phyloP scores from a whole-genome alignment of 2,113 vertebrate species.

The Gymnobelideus leadbeateri region DNA sequence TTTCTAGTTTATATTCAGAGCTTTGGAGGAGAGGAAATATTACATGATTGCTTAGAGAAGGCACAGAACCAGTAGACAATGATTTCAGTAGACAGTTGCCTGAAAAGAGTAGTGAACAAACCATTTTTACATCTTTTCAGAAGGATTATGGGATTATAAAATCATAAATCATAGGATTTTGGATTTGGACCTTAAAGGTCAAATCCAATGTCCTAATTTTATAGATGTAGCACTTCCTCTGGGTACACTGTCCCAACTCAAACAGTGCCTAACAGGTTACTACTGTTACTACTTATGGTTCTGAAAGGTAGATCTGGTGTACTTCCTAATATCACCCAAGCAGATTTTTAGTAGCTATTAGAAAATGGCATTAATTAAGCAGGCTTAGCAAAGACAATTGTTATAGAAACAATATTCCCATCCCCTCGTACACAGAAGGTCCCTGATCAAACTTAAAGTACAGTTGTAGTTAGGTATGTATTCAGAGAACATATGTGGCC shows the following conservation, averaged over 20 bases:
- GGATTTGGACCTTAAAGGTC: background rate
- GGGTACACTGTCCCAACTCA: background rate
- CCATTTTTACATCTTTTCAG: no score
- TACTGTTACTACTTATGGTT: background rate
- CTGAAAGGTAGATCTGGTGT: background rate
- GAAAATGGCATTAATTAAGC: background rate
- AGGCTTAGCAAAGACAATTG: background rate
- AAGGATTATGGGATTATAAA: background rate
- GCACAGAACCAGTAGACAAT: no score
- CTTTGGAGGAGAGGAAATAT: background rate
- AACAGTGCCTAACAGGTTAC: background rate
- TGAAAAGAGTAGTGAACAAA: no score
- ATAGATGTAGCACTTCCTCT: background rate
- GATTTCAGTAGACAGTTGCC: no score
- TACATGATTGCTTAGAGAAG: no score
- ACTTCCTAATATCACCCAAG: background rate
- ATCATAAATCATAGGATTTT: background rate
- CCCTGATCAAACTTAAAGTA: background rate
- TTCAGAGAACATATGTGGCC: background rate
- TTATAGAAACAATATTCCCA: background rate
- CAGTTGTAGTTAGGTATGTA: background rate
- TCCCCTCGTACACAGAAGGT: background rate
- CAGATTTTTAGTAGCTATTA: background rate
- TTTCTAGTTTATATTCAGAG: background rate
- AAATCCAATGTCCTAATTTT: background rate